Evolutionary conservation across 2,113 vertebrate species (phyloP).

Genomic region (Mus pahari): DNA sequence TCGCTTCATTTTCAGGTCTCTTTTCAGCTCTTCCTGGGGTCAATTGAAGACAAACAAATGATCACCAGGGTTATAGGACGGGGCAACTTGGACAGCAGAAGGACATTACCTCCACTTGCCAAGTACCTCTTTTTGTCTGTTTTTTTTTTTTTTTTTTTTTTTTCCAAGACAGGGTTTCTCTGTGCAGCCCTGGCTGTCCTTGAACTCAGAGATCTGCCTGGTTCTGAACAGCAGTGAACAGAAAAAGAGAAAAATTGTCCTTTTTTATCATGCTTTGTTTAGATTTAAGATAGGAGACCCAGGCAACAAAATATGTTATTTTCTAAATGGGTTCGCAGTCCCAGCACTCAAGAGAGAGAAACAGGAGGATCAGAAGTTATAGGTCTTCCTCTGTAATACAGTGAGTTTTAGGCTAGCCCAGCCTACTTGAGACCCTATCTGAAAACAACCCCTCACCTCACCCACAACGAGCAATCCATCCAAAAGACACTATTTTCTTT

Average conservation of each 20-base stretch:
- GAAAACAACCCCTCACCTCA: background rate
- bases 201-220: background rate
- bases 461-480: background rate
- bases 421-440: background rate
- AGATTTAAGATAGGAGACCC: background rate
- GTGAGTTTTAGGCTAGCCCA: background rate
- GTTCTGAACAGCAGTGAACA: background rate
- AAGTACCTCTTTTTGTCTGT: background rate
- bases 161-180: background rate
- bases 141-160: background rate
- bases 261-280: background rate
- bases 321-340: background rate
- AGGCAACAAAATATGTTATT: background rate
- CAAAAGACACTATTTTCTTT: background rate
- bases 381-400: background rate
- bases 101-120: background rate
- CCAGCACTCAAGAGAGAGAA: too few species aligned
- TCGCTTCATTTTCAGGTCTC: conserved; percentile 93
- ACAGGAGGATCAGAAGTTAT: background rate
- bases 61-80: background rate
- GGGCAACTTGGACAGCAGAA: background rate
- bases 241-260: background rate
- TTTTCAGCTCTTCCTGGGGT: conserved; percentile 96
- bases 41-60: conserved; percentile 72
- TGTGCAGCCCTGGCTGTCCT: background rate